Evolutionary conservation across 2,797 vertebrate species (phyloP), one percentile per base, ranked within the genome.

Genomic region (Lutjanus campechanus): DNA sequence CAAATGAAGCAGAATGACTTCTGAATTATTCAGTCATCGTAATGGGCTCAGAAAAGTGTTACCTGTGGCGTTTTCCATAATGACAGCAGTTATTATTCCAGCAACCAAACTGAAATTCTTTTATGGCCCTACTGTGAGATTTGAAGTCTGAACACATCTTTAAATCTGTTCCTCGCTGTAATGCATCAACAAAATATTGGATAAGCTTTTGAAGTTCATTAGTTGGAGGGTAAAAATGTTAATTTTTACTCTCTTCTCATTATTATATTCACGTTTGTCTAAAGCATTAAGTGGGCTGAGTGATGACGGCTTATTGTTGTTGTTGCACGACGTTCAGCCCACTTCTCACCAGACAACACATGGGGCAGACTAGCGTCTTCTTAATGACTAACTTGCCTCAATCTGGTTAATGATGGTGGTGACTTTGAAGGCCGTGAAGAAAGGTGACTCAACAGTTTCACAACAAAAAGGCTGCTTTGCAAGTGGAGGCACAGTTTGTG

Each of bases 61-160:
- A 81, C 76, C 82, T 88, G 77, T 90, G 71, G 65, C 75, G 69
- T 90, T 87, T 79, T 69, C 60, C 58, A 7, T 81, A 78, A 86
- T 80, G 78, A 81, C 74, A 43, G 61, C 62, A 69, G 64, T 88
- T 87, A 83, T 81, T 73, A 81, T 77, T 76, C 20, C 55, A 53
- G 55, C 40, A 75, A 63, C 40, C 51, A 79, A 82, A 87, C 50
- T 84, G n/a, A 82, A 84, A 77, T 69, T 41, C 1, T 84, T 85
- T 85, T 76, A 85, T 77, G 20, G 20, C 70, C 56, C 43, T 49
- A 25, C 22, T 62, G 22, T 65, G 56, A 63, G 15, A 51, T 80
- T 85, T 22, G 20, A 13, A 11, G 11, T 81, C 49, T 63, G 8
- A 85, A 77, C 20, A 44, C 53, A 67, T 83, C 69, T 81, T 13